Evolutionary conservation across 2,113 vertebrate genomes (phyloP).

Genomic region (Puma concolor): DNA sequence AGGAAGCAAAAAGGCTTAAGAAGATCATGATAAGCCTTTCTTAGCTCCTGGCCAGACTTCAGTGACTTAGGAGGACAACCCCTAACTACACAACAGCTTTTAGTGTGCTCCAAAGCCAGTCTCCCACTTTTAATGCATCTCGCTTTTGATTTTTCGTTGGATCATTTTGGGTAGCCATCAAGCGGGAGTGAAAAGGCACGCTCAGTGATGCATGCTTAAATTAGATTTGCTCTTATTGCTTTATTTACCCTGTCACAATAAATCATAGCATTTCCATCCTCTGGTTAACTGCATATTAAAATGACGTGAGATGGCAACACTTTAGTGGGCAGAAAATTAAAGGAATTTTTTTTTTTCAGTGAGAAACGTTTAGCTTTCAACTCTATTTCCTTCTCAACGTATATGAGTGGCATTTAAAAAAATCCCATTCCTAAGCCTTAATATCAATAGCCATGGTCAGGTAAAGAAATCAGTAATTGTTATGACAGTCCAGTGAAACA

Average conservation of each 20-base stretch:
- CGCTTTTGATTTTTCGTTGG: background rate
- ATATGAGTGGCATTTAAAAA: constrained; percentile 11
- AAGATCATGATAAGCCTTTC: background rate
- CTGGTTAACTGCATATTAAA: constrained; percentile 68
- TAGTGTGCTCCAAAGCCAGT: background rate
- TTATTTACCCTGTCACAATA: constrained; percentile 76
- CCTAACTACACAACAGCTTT: background rate
- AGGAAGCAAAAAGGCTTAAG: background rate
- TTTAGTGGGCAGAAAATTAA: constrained; percentile 67
- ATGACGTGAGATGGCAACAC: constrained; percentile 52
- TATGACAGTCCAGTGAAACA: background rate
- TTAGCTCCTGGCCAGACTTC: background rate
- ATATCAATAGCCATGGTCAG: background rate
- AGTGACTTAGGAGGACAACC: background rate
- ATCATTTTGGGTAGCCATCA: constrained; percentile 53
- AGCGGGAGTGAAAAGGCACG: constrained; percentile 13
- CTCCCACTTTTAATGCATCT: background rate
- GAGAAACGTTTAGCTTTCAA: constrained; percentile 51
- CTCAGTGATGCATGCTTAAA: constrained; percentile 57
- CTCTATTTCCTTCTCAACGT: constrained; percentile 12
- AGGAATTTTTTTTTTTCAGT: constrained; percentile 18
- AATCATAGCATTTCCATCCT: constrained; percentile 72
- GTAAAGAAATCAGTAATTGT: background rate
- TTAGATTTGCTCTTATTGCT: constrained; percentile 72
- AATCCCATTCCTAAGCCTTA: background rate